Percentiles rank a stretch among this genome's conserved stretches.
Conservation (phyloP, 2,113 vertebrate species). For the Rhinoderma darwinii region DNA sequence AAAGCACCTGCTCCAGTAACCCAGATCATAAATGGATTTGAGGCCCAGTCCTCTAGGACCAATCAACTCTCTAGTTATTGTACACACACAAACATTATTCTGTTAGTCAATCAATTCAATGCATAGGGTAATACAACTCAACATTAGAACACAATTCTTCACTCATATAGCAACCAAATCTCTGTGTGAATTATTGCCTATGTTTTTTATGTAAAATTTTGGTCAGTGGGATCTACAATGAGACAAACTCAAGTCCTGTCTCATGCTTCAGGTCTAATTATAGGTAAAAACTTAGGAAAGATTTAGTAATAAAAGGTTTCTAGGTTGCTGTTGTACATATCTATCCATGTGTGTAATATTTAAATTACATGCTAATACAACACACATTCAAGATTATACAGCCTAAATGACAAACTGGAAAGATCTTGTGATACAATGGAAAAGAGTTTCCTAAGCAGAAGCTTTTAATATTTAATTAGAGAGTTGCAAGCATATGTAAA, state of each 20-base stretch:
- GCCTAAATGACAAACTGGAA: conserved; percentile 3
- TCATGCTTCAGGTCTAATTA: background rate
- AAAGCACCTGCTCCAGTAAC: too few species aligned
- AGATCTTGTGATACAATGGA: background rate
- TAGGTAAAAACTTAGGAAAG: background rate
- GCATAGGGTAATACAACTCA: too few species aligned
- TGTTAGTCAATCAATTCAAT: background rate
- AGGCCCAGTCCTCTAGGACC: too few species aligned
- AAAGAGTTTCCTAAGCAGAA: background rate
- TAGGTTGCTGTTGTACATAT: background rate
- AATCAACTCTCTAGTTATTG: too few species aligned
- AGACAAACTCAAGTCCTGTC: background rate
- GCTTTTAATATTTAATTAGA: conserved; percentile 1
- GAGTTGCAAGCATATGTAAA: background rate
- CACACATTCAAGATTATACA: background rate
- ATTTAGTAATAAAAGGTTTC: conserved; percentile 7
- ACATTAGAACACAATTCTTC: too few species aligned
- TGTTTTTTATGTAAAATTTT: background rate
- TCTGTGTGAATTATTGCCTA: background rate
- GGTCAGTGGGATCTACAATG: background rate
- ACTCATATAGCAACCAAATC: background rate
- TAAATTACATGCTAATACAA: conserved; percentile 5
- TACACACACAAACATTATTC: too few species aligned
- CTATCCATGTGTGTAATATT: conserved; percentile 11
- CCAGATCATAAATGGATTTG: too few species aligned